Conservation (phyloP, 2,888 invertebrate genomes). For the Melieria omissa region DNA sequence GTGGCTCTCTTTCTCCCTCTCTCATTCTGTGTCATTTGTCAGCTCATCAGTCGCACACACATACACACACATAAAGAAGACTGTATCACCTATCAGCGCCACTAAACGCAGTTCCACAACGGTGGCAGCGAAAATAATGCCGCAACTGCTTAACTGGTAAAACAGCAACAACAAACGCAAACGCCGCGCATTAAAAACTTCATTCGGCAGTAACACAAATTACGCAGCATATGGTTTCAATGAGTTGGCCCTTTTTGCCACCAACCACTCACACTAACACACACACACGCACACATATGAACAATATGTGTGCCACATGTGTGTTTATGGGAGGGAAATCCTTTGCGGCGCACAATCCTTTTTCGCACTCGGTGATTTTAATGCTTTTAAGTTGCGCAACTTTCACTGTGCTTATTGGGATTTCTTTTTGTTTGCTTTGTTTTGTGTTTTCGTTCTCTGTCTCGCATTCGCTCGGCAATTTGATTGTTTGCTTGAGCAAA, state of each 20-base stretch:
- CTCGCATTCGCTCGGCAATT: constrained; percentile 21
- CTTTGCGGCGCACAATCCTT: constrained; percentile 24
- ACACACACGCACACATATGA: constrained; percentile 5
- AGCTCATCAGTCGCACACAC: constrained; percentile 30
- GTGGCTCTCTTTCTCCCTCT: too few species aligned
- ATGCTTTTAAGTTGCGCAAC: constrained; percentile 54
- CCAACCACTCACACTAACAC: constrained; percentile 2
- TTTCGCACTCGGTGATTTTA: constrained; percentile 52
- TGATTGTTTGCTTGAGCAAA: constrained; percentile 28
- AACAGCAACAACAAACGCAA: constrained; percentile 41
- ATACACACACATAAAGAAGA: neutral
- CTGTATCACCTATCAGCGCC: neutral
- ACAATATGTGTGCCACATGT: constrained; percentile 48
- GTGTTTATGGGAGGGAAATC: constrained; percentile 7
- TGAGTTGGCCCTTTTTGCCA: constrained; percentile 50
- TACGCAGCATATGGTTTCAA: constrained; percentile 67
- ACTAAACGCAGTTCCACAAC: constrained; percentile 8
- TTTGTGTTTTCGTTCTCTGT: constrained; percentile 15
- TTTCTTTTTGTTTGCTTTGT: constrained; percentile 27
- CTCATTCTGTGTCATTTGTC: constrained; percentile 10
- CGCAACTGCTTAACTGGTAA: neutral
- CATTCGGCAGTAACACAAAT: constrained; percentile 66
- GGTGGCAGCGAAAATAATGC: neutral
- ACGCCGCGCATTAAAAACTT: constrained; percentile 49
- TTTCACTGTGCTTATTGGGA: constrained; percentile 5